phyloP scores from a whole-genome alignment of 2,113 vertebrate genomes.

The Varanus komodoensis region DNA sequence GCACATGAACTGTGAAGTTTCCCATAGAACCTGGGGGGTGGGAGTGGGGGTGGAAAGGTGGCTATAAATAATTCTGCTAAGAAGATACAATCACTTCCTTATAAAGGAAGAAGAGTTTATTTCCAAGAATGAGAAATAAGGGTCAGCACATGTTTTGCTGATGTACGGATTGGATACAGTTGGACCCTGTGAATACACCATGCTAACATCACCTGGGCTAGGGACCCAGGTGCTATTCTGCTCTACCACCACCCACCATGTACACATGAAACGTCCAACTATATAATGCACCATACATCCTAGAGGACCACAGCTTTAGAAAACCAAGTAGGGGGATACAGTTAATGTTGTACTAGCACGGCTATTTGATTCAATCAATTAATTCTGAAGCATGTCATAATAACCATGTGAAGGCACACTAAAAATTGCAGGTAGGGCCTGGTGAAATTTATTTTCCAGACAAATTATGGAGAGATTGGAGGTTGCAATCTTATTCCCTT shows the following conservation, averaged over 20 bases:
- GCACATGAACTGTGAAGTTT: conserved; percentile 39
- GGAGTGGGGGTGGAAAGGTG: too few species aligned
- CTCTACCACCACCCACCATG: background rate
- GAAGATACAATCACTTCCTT: conserved; percentile 27
- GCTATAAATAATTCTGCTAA: conserved; percentile 42
- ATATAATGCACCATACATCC: background rate
- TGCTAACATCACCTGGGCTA: background rate
- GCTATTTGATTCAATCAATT: background rate
- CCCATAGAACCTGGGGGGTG: background rate
- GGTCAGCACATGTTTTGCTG: background rate
- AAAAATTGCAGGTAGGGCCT: background rate
- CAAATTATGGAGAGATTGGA: background rate
- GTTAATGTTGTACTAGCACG: background rate
- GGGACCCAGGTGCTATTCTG: too few species aligned
- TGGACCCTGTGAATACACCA: background rate
- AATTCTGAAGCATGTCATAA: background rate
- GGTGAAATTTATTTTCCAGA: too few species aligned
- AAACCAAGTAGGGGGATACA: background rate
- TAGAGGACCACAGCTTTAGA: background rate
- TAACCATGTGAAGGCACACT: background rate
- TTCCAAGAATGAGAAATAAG: conserved; percentile 28
- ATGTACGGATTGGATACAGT: background rate
- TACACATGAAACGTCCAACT: background rate
- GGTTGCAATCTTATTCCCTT: background rate
- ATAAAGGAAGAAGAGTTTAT: conserved; percentile 22